These are phyloP conservation scores for Okapia johnstoni DNA, from an alignment of 2,113 vertebrate species.

Conservation along the genomic window DNA sequence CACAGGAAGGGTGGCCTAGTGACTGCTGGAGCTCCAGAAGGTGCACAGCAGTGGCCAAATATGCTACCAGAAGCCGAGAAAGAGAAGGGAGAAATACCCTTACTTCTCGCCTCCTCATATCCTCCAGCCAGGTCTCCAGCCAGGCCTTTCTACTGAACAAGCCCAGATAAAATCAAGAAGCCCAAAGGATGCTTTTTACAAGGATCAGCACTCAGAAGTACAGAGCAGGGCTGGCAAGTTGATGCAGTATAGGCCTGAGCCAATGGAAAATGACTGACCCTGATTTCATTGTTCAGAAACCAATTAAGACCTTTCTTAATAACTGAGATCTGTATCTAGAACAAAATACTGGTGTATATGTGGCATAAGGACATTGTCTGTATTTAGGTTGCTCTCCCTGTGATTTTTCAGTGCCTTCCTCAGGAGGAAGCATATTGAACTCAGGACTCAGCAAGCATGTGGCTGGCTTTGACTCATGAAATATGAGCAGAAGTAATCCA, in stretches of 20 bases:
- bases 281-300: not conserved
- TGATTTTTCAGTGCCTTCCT: not conserved
- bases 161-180: not conserved
- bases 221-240: not conserved
- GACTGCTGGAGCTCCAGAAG: not conserved
- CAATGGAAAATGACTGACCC: not conserved
- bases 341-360: too few species aligned
- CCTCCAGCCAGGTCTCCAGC: not conserved
- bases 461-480: not conserved
- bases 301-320: not conserved
- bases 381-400: not conserved
- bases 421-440: not conserved
- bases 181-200: not conserved
- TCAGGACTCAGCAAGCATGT: not conserved
- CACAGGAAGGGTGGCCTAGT: not conserved
- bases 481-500: not conserved
- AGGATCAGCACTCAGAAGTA: not conserved
- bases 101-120: not conserved
- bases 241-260: not conserved
- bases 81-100: not conserved
- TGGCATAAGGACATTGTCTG: not conserved
- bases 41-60: not conserved
- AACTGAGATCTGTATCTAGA: not conserved
- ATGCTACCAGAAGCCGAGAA: not conserved
- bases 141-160: not conserved